A percentile compares a stretch with the other conserved stretches of the same genome.
These are phyloP conservation scores for Apamea epomidion DNA, from an alignment of 2,888 invertebrate genomes.

Conservation along the genomic window DNA sequence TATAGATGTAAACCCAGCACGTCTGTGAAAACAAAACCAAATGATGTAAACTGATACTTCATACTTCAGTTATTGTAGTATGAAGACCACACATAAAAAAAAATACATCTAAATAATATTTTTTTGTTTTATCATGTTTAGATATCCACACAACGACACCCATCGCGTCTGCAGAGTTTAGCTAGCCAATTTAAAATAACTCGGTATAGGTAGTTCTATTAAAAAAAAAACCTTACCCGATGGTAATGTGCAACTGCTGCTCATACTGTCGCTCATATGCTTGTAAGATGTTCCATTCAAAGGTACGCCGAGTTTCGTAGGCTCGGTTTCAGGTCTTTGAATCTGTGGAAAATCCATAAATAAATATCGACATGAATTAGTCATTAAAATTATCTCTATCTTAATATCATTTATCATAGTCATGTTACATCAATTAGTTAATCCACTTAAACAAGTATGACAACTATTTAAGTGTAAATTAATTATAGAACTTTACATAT, in stretches of 20 bases:
- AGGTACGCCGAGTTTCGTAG: slow-evolving; percentile 85
- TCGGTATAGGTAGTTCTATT: background rate
- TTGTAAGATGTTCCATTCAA: slow-evolving; percentile 87
- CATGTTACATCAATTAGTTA: slow-evolving; percentile 20
- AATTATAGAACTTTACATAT: background rate
- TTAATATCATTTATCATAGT: slow-evolving; percentile 26
- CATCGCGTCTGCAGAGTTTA: background rate
- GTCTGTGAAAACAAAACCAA: no score
- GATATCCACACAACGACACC: background rate
- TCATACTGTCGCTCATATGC: slow-evolving; percentile 92
- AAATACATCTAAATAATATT: no score
- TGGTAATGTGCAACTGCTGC: slow-evolving; percentile 94
- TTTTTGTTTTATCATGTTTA: no score
- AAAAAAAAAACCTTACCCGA: slow-evolving; percentile 79
- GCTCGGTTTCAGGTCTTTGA: slow-evolving; percentile 87
- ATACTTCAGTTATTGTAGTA: no score
- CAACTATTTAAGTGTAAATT: slow-evolving; percentile 4
- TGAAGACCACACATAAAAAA: no score
- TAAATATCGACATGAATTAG: slow-evolving; percentile 4
- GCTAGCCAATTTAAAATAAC: background rate
- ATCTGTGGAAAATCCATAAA: slow-evolving; percentile 75
- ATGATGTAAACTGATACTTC: no score
- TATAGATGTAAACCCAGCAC: no score
- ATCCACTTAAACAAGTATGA: slow-evolving; percentile 34
- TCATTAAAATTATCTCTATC: slow-evolving; percentile 32